Evolutionary conservation across 92 coral and sea anemone species (phyloP), one percentile per base, ranked within the genome.

Genomic region (Porites lobata): DNA sequence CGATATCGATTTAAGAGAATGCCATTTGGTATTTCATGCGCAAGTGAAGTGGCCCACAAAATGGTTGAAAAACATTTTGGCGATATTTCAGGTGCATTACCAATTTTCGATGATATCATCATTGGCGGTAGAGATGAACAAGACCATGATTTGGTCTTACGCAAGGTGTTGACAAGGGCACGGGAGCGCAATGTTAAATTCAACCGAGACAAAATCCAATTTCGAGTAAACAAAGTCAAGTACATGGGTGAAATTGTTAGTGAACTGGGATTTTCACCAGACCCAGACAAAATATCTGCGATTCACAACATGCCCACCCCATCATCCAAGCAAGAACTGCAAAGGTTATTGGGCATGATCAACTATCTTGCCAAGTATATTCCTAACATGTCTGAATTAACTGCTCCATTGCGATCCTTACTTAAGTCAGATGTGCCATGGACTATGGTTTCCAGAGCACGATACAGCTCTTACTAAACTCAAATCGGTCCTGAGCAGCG

Each of bases 11-110:
- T 90, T 70, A 85, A 80, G 53, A 66, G 90, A 62, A 80, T 81
- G 80, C 87, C 90, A 75, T 86, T 90, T 86, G 93, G 93, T 53
- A 86, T 80, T 50, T 79, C 74, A 21, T 90, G 87, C 75, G 90
- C 87, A 43, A 75, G 79, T 51, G 93, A 90, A 74, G 90, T 90
- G 78, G 87, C 90, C 64, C 90, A 90, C 19, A 79, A 85, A 19
- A 79, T 79, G 89, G 88, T 89, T 47, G 84, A 84, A 66, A 76
- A 89, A 79, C 88, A 77, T 38, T 89, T 89, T 72, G 81, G 79
- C 26, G 81, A 89, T 77, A 84, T 89, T 59, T 61, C 79, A 79
- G 90, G 87, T 67, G 87, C 80, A 19, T 61, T 85, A 72, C 77
- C 83, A 12, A 65, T 90, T 72, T 85, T 61, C 64, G 90, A 90